Conservation (phyloP, 2,113 vertebrate species). For the Sapajus apella region DNA sequence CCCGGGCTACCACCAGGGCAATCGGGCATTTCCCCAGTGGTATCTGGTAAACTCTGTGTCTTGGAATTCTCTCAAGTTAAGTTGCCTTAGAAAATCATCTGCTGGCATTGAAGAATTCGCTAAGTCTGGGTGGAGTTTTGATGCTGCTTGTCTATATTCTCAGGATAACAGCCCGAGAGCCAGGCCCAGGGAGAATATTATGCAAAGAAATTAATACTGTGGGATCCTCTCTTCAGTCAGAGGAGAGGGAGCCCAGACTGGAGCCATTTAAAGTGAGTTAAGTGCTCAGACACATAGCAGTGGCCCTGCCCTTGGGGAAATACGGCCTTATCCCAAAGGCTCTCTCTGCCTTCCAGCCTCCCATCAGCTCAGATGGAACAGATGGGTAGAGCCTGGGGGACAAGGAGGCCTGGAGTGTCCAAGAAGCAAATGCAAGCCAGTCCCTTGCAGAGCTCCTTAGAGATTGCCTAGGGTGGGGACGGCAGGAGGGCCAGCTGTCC, state of each 20-base stretch:
- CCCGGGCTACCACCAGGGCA: not conserved
- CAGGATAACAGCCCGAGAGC: not conserved
- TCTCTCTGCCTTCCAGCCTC: not conserved
- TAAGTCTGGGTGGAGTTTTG: not conserved
- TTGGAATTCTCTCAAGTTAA: slow-evolving; percentile 3
- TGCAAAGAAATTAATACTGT: not conserved
- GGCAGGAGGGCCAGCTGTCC: not conserved
- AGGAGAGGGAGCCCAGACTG: not conserved
- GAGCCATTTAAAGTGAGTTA: not conserved
- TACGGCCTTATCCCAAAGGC: not conserved
- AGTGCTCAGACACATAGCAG: not conserved
- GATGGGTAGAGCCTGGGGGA: not conserved
- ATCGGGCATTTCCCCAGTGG: not conserved
- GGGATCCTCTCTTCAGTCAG: not conserved
- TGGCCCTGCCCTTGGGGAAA: not conserved
- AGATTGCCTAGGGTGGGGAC: not conserved
- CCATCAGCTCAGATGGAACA: not conserved
- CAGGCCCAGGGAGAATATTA: not conserved
- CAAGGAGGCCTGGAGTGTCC: not conserved
- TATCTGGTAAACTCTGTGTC: not conserved
- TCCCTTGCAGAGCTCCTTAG: not conserved
- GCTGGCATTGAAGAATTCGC: not conserved
- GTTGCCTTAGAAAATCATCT: not conserved
- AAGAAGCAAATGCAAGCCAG: not conserved
- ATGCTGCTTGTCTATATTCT: not conserved